Evolutionary conservation across 2,797 vertebrate species (phyloP), one percentile per base, ranked within the genome.

Genomic region (Setipinna tenuifilis): DNA sequence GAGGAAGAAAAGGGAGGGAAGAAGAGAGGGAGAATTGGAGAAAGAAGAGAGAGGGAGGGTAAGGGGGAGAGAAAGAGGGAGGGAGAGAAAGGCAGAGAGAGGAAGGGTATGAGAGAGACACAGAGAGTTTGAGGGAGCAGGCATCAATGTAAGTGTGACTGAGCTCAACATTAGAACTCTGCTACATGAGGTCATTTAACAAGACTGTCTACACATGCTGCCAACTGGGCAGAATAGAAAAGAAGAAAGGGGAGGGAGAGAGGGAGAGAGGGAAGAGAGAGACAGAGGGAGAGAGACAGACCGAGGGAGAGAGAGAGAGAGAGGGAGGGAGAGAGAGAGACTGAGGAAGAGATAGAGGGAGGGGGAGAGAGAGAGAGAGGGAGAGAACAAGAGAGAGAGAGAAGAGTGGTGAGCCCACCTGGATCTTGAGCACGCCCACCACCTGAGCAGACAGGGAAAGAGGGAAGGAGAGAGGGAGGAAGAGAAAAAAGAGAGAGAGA

Each of bases 371-470:
- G 14, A 35, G 62, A 68, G 23, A 28, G 23, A 68, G 62, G 12
- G 62, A 41, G 87, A 54, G 3, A 48, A 16, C 21, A 6, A 19
- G 46, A 21, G 25, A 50, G 12, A 19, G 83, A 62, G 62, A 35
- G 14, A 35, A 1, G 50, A 54, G 23, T 5, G 12, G n/a, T 0
- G 17, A 1, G 71, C 83, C 87, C 94, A 99, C 98, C 98, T 99
- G 98, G 94, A 99, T 98, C 96, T 99, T 99, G 95, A 99, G 96
- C 93, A 99, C 97, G 91, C 98, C 98, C 91, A 97, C 97, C 93
- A 99, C 98, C 87, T 99, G 98, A 91, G 98, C 97, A 35, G 62
- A 68, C 5, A 28, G 23, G 12, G 23, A 28, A 23, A 54, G 50
- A 54, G 50, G 9, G 50, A 54, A 14, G 9, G 50, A 54, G 50